Percentiles rank a stretch among this genome's conserved stretches.
These are phyloP conservation scores for Hemistola chrysoprasaria DNA, from an alignment of 2,888 invertebrate species.

Conservation along the genomic window DNA sequence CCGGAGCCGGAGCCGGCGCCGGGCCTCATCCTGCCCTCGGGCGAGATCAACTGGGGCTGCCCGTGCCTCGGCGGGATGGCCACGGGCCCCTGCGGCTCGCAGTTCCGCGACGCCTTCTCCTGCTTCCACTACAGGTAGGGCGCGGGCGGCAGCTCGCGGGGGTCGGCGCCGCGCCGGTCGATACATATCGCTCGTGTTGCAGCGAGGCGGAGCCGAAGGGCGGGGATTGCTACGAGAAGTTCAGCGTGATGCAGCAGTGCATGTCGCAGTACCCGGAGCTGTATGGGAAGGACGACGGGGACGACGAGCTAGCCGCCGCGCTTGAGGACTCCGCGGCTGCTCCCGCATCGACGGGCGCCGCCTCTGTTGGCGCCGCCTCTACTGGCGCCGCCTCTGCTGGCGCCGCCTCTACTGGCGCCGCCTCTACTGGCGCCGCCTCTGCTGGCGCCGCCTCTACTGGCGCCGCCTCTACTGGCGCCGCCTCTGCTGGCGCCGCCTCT, in stretches of 20 bases:
- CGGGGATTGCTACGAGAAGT: slow-evolving; percentile 94
- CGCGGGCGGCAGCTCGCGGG: background rate
- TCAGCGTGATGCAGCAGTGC: slow-evolving; percentile 95
- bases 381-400: too few species aligned
- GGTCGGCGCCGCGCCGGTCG: background rate
- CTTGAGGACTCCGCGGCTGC: slow-evolving; percentile 32
- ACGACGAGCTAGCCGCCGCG: slow-evolving; percentile 64
- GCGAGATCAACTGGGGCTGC: slow-evolving; percentile 98
- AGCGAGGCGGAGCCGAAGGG: slow-evolving; percentile 95
- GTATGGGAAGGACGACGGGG: slow-evolving; percentile 87
- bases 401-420: too few species aligned
- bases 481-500: too few species aligned
- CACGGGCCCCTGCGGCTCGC: slow-evolving; percentile 96
- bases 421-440: too few species aligned
- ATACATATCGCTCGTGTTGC: slow-evolving; percentile 48
- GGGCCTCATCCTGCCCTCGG: slow-evolving; percentile 91
- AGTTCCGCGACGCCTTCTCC: slow-evolving; percentile 96
- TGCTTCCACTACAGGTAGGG: slow-evolving; percentile 93
- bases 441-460: too few species aligned
- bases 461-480: too few species aligned
- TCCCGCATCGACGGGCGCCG: too few species aligned
- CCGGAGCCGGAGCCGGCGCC: slow-evolving; percentile 89
- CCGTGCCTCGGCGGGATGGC: slow-evolving; percentile 99
- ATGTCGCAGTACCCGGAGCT: slow-evolving; percentile 93
- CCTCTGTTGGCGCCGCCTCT: too few species aligned